phyloP scores from a whole-genome alignment of 2,797 vertebrate species.

The Allobates femoralis region DNA sequence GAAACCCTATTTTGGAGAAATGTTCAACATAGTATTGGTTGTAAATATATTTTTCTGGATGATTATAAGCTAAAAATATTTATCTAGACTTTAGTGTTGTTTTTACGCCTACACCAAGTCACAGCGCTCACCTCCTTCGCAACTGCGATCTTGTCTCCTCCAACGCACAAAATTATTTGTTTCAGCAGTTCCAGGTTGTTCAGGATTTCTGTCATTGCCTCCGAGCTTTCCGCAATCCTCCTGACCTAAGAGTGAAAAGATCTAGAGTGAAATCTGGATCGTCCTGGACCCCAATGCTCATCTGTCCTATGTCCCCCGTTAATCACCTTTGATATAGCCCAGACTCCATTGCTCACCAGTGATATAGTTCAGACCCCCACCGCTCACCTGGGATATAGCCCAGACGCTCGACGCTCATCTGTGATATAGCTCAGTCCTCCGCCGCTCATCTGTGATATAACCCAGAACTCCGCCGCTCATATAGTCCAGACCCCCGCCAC shows the following conservation, averaged over 20 bases:
- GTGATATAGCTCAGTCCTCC: too few relatives aligned
- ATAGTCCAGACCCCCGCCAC: too few relatives aligned
- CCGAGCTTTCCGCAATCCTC: conserved; percentile 82
- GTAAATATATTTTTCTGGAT: too few relatives aligned
- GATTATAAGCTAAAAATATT: too few relatives aligned
- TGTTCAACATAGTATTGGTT: too few relatives aligned
- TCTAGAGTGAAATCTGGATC: not conserved
- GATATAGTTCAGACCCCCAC: not conserved
- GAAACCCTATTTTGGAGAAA: too few relatives aligned
- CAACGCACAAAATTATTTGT: conserved; percentile 84
- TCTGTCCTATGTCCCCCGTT: not conserved
- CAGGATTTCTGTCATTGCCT: conserved; percentile 82
- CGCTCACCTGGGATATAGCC: conserved; percentile 84
- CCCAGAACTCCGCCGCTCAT: too few relatives aligned
- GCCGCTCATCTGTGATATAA: too few relatives aligned
- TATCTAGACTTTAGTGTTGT: too few relatives aligned
- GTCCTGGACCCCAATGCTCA: not conserved
- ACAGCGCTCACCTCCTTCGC: conserved; percentile 84
- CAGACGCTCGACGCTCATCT: conserved; percentile 73
- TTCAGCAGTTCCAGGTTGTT: conserved; percentile 80
- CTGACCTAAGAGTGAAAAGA: conserved; percentile 77
- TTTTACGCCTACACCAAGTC: not conserved
- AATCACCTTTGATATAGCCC: too few relatives aligned
- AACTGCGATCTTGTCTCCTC: conserved; percentile 86
- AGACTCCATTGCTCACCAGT: not conserved